Conservation (phyloP, 2,888 invertebrate species). For the Cerastoderma edule region DNA sequence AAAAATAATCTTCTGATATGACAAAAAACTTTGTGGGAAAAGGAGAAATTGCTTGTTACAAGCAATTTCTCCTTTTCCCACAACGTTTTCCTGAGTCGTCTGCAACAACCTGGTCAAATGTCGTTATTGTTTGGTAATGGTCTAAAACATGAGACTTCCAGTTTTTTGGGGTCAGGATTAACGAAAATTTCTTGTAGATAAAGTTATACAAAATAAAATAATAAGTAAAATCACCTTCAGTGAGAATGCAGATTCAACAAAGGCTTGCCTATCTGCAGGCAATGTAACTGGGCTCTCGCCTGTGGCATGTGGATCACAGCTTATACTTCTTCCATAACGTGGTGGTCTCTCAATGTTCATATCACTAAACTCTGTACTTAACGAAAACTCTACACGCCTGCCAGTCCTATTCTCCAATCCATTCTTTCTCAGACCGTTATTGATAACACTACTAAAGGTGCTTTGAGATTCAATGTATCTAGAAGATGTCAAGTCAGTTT, state of each 20-base stretch:
- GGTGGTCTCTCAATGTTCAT: not conserved
- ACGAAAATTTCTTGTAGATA: no score
- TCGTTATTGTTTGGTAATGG: no score
- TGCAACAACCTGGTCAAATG: no score
- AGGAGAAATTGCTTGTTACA: no score
- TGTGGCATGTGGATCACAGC: constrained; percentile 65
- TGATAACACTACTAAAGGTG: not conserved
- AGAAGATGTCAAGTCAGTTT: constrained; percentile 1
- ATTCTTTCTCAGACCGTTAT: not conserved
- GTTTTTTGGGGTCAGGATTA: no score
- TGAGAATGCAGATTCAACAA: constrained; percentile 49
- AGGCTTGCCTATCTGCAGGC: constrained; percentile 22
- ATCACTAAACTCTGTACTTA: constrained; percentile 9
- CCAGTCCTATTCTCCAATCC: not conserved
- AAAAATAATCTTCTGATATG: no score
- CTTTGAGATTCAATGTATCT: constrained; percentile 5
- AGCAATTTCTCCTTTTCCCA: no score
- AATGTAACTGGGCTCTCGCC: constrained; percentile 38
- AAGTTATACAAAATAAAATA: not conserved
- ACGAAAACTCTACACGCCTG: constrained; percentile 12
- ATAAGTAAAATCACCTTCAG: constrained; percentile 41
- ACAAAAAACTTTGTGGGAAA: no score
- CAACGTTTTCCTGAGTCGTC: no score
- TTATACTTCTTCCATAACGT: constrained; percentile 66
- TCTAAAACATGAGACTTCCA: no score